Evolutionary conservation across 2,888 invertebrate species (phyloP), one percentile per base, ranked within the genome.

Genomic region (Belgica antarctica): DNA sequence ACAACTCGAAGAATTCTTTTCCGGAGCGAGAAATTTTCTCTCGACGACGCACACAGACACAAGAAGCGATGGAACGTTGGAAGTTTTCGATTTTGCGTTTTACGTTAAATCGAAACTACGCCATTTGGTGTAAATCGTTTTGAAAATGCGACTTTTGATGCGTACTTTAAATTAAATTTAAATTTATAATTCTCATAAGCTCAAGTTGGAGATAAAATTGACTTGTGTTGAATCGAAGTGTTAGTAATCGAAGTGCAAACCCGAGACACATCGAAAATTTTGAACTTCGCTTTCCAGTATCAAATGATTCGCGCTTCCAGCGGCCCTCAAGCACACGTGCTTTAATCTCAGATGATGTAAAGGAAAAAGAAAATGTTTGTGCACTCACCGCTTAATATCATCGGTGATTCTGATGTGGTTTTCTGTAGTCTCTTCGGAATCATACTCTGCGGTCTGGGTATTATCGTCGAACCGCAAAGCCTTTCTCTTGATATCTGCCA

Each of bases 351-450:
- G 46, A 3, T n/a, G n/a, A n/a, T n/a, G n/a, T n/a, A n/a, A n/a
- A n/a, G n/a, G n/a, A n/a, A n/a, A 34, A 34, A 34, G 34, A 47
- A 47, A 47, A 47, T 15, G 10, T 47, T 47, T 47, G 8, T 52
- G 52, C 34, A 68, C 68, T 68, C n/a, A 68, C 68, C 27, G 52
- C 24, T 57, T 68, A n/a, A 68, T 68, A n/a, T 68, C 68, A 22
- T 52, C 68, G 0, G 68, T 68, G 15, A 68, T 68, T 47, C 57
- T 68, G n/a, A 52, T 12, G 17, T 68, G 52, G 1, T 47, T 68
- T 34, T 68, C 68, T 28, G 12, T 57, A 25, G 57, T 22, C 24
- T 68, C 68, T 1, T 68, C 68, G 1, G 52, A 47, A 5, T 68
- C 68, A 25, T 68, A 57, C 12, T 68, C 68, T 19, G 31, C 17